Evolutionary conservation across 2,113 vertebrate species (phyloP), one percentile per base, ranked within the genome.

Genomic region (Oreochromis tanganicae): DNA sequence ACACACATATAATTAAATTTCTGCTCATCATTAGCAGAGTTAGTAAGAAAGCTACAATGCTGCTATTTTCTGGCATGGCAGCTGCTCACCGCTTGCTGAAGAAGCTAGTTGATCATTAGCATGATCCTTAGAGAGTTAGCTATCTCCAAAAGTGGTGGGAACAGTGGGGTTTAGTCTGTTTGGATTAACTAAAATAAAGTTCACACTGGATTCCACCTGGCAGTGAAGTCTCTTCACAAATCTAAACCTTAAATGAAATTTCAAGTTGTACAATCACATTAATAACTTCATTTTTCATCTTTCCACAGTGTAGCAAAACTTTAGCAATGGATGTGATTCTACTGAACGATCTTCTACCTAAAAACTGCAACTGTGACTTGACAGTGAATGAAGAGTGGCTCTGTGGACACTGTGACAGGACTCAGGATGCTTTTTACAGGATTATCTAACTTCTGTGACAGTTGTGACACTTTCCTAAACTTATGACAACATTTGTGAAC

Each of bases 381-480:
- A 91, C 85, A 84, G 57, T 81, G 85, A 87, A 29, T 79, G 80
- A 80, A 82, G 17, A 80, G 79, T 59, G 80, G 59, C 79, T 87
- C 81, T 91, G 86, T 85, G 80, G 82, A 90, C 84, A 81, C 66
- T 57, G 73, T 87, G 66, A 87, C 91, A 86, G 83, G 81, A 84
- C 82, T 87, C 84, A 36, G 68, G 88, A 85, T 90, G 85, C 82
- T 87, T 89, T 71, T 88, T 41, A 75, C 78, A 84, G 79, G 87
- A 89, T 90, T 87, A 84, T 68, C 8, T 54, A 63, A 92, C 54
- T 86, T 91, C 55, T 87, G 16, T 73, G 85, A 87, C 88, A 91
- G 90, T 48, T 92, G 78, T 36, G 86, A 90, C 84, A 90, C 86
- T 88, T 93, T 61, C 27, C 78, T 71, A 87, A 90, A 87, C 68